Percentiles rank a stretch among this genome's conserved stretches.
Conservation (phyloP, 2,888 invertebrate genomes). For the Chrysomela aeneicollis region DNA sequence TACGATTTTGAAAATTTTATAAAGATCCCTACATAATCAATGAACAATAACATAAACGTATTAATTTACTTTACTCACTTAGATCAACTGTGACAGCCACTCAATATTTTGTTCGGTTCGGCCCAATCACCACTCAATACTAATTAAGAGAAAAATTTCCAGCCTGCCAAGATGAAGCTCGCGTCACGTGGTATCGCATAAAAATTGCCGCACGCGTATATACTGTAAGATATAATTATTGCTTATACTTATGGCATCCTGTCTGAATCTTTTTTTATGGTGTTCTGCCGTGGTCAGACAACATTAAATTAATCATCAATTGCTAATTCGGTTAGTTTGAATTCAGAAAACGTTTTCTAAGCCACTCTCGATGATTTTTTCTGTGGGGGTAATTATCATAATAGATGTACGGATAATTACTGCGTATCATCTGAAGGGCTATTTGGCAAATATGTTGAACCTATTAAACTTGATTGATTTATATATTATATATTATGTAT, state of each 20-base stretch:
- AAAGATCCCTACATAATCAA: too few species aligned
- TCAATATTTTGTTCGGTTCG: slow-evolving; percentile 1
- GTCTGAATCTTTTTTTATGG: slow-evolving; percentile 37
- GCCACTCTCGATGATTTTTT: slow-evolving; percentile 14
- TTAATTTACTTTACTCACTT: neutral
- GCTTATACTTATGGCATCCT: slow-evolving; percentile 36
- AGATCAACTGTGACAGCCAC: neutral
- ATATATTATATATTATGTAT: too few species aligned
- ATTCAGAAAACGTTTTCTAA: slow-evolving; percentile 33
- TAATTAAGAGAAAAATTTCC: slow-evolving; percentile 14
- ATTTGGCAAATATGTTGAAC: too few species aligned
- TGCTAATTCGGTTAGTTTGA: slow-evolving; percentile 31
- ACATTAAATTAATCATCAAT: slow-evolving; percentile 33
- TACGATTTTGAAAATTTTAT: too few species aligned
- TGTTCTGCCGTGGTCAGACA: slow-evolving; percentile 25
- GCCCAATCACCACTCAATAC: slow-evolving; percentile 5
- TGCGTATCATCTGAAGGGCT: neutral
- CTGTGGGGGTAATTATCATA: slow-evolving; percentile 1
- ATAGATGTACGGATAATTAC: neutral
- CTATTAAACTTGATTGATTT: too few species aligned
- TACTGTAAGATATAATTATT: slow-evolving; percentile 34
- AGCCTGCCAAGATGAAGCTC: slow-evolving; percentile 29
- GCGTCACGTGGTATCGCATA: slow-evolving; percentile 38
- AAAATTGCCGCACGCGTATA: slow-evolving; percentile 43
- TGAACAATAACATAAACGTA: too few species aligned